Conservation (phyloP, 1,140 invertebrate genomes). For the Pogonognathellus flavescens region DNA sequence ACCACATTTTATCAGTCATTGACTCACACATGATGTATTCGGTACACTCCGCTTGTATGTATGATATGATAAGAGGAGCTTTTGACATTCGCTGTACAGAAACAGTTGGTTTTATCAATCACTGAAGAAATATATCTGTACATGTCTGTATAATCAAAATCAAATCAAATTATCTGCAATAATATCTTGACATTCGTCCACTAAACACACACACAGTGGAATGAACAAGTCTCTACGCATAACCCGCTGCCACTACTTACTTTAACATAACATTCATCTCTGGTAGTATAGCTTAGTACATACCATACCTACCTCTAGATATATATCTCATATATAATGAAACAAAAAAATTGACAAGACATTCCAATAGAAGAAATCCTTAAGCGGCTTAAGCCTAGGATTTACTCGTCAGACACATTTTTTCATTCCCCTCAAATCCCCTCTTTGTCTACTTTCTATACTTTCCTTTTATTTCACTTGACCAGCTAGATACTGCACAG, state of each 20-base stretch:
- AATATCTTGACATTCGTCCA: constrained; percentile 3
- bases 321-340: constrained; percentile 9
- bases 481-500: constrained; percentile 19
- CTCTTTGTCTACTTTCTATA: constrained; percentile 45
- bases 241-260: too few relatives aligned
- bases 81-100: constrained; percentile 14
- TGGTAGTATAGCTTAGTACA: background rate
- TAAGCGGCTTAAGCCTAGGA: constrained; percentile 45
- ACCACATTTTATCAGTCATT: constrained; percentile 45
- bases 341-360: constrained; percentile 49
- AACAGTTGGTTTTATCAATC: constrained; percentile 15
- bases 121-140: background rate
- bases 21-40: background rate
- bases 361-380: constrained; percentile 47
- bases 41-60: too few relatives aligned
- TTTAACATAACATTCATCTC: background rate
- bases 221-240: too few relatives aligned
- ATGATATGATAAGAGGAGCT: background rate
- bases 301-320: background rate
- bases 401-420: constrained; percentile 50
- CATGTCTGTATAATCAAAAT: constrained; percentile 46
- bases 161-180: constrained; percentile 36
- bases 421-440: constrained; percentile 48
- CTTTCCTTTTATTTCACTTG: constrained; percentile 50
- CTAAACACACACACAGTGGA: too few relatives aligned